Base-by-base conservation (phyloP, 1,140 invertebrate genomes). In the Harpegnathos saltator region DNA sequence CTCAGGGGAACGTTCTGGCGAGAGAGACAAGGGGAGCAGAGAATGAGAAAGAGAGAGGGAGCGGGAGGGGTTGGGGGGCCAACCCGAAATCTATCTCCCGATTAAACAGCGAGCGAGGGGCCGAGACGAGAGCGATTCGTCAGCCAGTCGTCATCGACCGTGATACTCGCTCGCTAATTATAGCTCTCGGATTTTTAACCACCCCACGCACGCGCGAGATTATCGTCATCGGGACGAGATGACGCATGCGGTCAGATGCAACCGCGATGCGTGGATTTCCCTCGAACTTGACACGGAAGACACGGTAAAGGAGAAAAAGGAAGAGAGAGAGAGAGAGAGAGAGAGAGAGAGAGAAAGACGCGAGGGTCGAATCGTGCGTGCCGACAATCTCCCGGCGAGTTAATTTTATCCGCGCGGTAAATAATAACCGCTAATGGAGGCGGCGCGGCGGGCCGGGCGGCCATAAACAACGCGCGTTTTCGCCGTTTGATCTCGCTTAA, bases 391-490 rank as follows among this genome's bases (percentile, higher is more conserved):
- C 19, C 17, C 19, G 3, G 24, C 19, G n/a, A 29, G 73, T 80
- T 88, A 86, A 88, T 89, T 88, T 52, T 58, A 66, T 84, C 50
- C 26, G 29, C 33, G 56, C 61, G 61, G 86, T 89, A 89, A 89
- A 89, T 89, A 89, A 89, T 89, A 89, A 86, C 59, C 83, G 12
- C 17, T 86, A 81, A 85, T 88, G 83, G 75, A 78, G n/a, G n/a
- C n/a, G n/a, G n/a, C n/a, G 78, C 61, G 48, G 52, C 33, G 74
- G 19, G 68, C 54, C 69, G 71, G 56, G 54, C 54, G n/a, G 19
- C 12, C 69, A 59, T 87, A 88, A 89, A 89, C 80, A 72, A 88
- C 65, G 52, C 33, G 50, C n/a, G n/a, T 59, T 80, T 75, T 61
- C 15, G 44, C 17, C 65, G 58, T 86, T 68, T 89, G 86, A 86